Evolutionary conservation across 2,888 invertebrate species (phyloP), one percentile per base, ranked within the genome.

Genomic region (Cheilosia soror): DNA sequence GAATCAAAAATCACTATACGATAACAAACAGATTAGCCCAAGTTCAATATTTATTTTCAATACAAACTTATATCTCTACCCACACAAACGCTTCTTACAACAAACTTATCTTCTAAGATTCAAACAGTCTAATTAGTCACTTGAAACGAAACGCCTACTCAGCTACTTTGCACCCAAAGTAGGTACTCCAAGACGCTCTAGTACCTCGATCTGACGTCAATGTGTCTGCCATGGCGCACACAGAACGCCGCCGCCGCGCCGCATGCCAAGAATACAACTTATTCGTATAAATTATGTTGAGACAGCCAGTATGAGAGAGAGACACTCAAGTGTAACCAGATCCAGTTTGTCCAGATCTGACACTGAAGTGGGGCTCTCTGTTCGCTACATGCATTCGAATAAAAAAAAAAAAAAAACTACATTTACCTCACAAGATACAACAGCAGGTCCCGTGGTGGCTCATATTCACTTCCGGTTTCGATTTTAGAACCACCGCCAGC

Each of bases 361-460:
- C 63, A 73, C 63, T 53, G 25, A 76, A 77, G 68, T 76, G 66
- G 37, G 68, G 33, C 77, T 44, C 7, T 9, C 15, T 9, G 31
- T 57, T 25, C 55, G 44, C 20, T n/a, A 13, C 15, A 6, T 69
- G 49, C 75, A 58, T 37, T 25, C 29, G 15, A n/a, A 25, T 55
- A 47, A 75, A 62, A 25, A 53, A 5, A 6, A 29, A 15, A 66
- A 57, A 31, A 47, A 31, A 68, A 58, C 25, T 1, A 58, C 13
- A 20, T 89, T 92, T 93, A 95, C 95, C 95, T 94, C 90, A 95
- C 95, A 88, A 95, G 93, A 91, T 94, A 95, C 87, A 94, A 91
- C 71, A 95, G 92, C 82, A 95, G 90, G 85, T 95, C 94, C 88
- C 93, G 94, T 37, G 95, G 94, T 58, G 94, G 94, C 65, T 94